Evolutionary conservation across 2,113 vertebrate genomes (phyloP).

Genomic region (Dipodomys stephensi): DNA sequence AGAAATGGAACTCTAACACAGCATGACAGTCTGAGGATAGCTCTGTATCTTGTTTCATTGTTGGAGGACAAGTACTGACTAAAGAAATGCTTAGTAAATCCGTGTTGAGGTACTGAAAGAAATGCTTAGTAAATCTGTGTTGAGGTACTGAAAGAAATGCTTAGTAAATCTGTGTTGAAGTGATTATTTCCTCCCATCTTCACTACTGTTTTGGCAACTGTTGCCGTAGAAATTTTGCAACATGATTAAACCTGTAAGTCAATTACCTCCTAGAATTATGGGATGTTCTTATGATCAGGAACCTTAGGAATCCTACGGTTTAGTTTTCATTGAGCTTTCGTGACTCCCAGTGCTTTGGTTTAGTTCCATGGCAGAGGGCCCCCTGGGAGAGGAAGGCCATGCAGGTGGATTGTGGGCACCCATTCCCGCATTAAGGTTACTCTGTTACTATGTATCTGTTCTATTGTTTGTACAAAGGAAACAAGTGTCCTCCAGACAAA

Average conservation of each 20-base stretch:
- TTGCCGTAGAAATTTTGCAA: conserved; percentile 64
- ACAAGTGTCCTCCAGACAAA: conserved; percentile 45
- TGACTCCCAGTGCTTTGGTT: conserved; percentile 61
- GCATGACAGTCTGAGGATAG: neutral
- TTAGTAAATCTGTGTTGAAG: neutral
- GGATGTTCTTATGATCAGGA: conserved; percentile 61
- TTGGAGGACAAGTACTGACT: neutral
- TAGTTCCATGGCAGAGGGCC: conserved; percentile 48
- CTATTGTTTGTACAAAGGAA: conserved; percentile 37
- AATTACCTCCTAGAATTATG: conserved; percentile 59
- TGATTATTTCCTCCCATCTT: conserved; percentile 36
- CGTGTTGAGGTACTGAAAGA: neutral
- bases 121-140: conserved; percentile 32
- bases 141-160: neutral
- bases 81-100: too few species aligned
- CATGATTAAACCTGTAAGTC: conserved; percentile 66
- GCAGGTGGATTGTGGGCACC: neutral
- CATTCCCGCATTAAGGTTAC: neutral
- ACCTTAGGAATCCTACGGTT: conserved; percentile 40
- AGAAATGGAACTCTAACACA: neutral
- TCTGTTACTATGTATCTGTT: conserved; percentile 35
- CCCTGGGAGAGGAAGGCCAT: neutral
- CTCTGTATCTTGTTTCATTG: neutral
- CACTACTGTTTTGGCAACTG: conserved; percentile 48
- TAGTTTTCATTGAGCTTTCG: conserved; percentile 58